Evolutionary conservation across 2,797 vertebrate species (phyloP), one percentile per base, ranked within the genome.

Genomic region (Pseudotriccus pelzelni): DNA sequence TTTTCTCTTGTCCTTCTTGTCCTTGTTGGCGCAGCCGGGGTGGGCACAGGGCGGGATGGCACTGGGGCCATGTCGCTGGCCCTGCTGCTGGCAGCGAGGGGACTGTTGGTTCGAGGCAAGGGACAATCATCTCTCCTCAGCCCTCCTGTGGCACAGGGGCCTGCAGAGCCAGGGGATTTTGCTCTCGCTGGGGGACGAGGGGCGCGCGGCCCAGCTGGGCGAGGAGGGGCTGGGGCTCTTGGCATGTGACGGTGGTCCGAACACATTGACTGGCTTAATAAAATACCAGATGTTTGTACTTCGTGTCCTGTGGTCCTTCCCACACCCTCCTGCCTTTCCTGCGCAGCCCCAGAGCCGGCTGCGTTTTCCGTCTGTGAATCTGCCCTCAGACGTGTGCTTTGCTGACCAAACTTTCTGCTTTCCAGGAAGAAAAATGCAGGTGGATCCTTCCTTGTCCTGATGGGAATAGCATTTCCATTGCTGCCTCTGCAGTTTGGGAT

Each of bases 191-290:
- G 49, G 67, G 75, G 43, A 32, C 0, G 1, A n/a, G 49, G 56
- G 43, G 37, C 1, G 0, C 3, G 21, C 50, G 30, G 39, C 41
- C 63, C 55, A 30, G 49, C 67, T 32, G 53, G 73, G 63, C 0
- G 1, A 60, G 69, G 66, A 62, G 59, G 55, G 43, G 72, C 77
- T 52, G 92, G 74, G 47, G 36, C 58, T 60, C 64, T 79, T 19
- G 3, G 76, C 43, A 5, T 2, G 24, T 37, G 76, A 64, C 86
- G 67, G 64, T 64, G 87, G 56, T 87, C 77, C 14, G 6, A 63
- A 75, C 76, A 27, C 91, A 23, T 56, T 8, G 7, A 81, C 73
- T 69, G 56, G 95, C 94, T 96, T 69, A 94, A 96, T 96, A 96
- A 96, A 95, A 86, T 23, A 44, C 77, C 15, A 81, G 83, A 70